Conservation (phyloP, 1,140 invertebrate genomes). For the Drosophila orosa region DNA sequence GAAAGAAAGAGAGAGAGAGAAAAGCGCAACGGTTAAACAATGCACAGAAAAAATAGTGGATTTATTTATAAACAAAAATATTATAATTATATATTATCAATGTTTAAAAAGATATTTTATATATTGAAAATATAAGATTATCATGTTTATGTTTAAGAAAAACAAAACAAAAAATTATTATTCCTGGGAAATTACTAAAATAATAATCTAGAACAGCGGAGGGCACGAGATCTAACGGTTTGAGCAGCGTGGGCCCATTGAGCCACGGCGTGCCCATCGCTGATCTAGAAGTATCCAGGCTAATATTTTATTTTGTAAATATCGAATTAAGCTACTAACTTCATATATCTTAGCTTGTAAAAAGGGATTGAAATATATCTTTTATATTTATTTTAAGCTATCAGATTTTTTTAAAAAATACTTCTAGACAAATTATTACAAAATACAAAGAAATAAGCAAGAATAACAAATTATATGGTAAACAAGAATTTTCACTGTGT, state of each 20-base stretch:
- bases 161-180: fast-evolving
- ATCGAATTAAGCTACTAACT: background rate
- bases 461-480: background rate
- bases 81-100: background rate
- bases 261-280: no score
- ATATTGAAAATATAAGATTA: background rate
- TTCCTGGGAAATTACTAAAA: background rate
- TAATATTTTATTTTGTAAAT: background rate
- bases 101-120: background rate
- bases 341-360: background rate
- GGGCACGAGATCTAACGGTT: no score
- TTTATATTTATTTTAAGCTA: background rate
- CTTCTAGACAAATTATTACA: background rate
- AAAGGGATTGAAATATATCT: background rate
- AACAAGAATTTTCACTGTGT: slow-evolving; percentile 4
- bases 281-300: no score
- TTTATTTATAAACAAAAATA: background rate
- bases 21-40: slow-evolving; percentile 61
- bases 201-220: no score
- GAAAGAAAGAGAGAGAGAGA: background rate
- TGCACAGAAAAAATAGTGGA: background rate
- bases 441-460: background rate
- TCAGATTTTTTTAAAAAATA: no score
- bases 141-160: background rate
- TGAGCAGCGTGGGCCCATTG: no score